phyloP scores from a whole-genome alignment of 1,140 invertebrate genomes.

The Lethrus apterus region DNA sequence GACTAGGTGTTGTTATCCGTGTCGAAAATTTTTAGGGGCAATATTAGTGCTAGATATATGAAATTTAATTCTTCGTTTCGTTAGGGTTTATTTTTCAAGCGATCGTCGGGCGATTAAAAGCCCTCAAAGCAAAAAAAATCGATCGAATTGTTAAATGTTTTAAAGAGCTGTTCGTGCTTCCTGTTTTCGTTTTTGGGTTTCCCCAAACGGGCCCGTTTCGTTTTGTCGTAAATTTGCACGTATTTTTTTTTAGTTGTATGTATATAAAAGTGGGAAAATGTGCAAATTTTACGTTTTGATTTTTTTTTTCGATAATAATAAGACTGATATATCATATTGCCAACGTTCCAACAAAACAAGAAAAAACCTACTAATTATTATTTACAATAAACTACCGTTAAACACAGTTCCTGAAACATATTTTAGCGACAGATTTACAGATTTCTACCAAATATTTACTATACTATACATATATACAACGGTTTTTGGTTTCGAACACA shows the following conservation, averaged over 20 bases:
- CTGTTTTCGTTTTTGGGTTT: slow-evolving; percentile 26
- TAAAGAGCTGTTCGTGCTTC: slow-evolving; percentile 32
- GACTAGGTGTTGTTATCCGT: slow-evolving; percentile 41
- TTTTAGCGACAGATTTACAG: slow-evolving; percentile 35
- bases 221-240: slow-evolving; percentile 16
- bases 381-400: slow-evolving; percentile 28
- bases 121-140: too few relatives aligned
- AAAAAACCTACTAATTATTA: slow-evolving; percentile 28
- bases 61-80: too few relatives aligned
- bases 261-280: too few relatives aligned
- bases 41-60: slow-evolving; percentile 28
- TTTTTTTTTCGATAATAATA: too few relatives aligned
- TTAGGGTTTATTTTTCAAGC: too few relatives aligned
- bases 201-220: too few relatives aligned
- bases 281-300: too few relatives aligned
- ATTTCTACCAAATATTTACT: slow-evolving; percentile 40
- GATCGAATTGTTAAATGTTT: slow-evolving; percentile 16
- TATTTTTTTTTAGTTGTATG: too few relatives aligned
- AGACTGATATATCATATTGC: slow-evolving; percentile 41
- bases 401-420: slow-evolving; percentile 39
- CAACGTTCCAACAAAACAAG: slow-evolving; percentile 37
- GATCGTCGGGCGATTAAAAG: too few relatives aligned
- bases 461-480: slow-evolving; percentile 31
- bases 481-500: slow-evolving; percentile 29
- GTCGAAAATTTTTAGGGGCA: slow-evolving; percentile 25